Evolutionary conservation across 2,797 vertebrate species (phyloP), one percentile per base, ranked within the genome.

Genomic region (Hephaestus fuliginosus): DNA sequence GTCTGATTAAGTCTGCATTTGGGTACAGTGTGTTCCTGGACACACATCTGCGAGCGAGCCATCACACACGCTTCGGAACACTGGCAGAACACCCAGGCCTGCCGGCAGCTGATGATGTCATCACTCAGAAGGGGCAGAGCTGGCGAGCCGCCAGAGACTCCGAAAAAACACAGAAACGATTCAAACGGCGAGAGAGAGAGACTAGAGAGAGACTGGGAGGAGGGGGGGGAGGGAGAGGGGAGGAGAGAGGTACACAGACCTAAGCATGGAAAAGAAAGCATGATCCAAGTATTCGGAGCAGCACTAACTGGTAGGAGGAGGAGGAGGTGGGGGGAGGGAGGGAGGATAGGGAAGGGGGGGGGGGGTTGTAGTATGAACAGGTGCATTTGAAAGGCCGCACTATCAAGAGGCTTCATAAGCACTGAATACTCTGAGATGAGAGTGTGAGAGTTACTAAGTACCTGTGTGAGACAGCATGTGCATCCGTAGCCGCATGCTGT

Each of bases 21-120:
- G 97, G 97, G 98, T 99, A 99, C 98, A 98, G 96, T 96, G 95
- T 99, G 98, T 99, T 99, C 98, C 97, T 98, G 97, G 97, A 98
- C 96, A 97, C 97, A 97, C 98, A 99, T 99, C 98, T 99, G 98
- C 97, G 97, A 98, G 96, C 96, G 96, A 98, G 96, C 96, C 96
- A 98, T 98, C 98, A 99, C 98, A 98, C 98, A 98, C 97, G 97
- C 97, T 96, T 97, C 97, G 96, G 97, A 99, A 98, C 97, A 97
- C 97, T 99, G 98, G 98, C 98, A 98, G 98, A 97, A 99, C 98
- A 98, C 98, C 96, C 96, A 98, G 98, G 97, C 97, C 98, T 97
- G 97, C 97, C 97, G 96, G 97, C 97, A 97, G 97, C 96, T 96
- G 94, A 97, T 99, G 98, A 99, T 96, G 96, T 96, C 98, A 99